A percentile compares a stretch with the other conserved stretches of the same genome.
Conservation (phyloP, 2,888 invertebrate genomes). For the Charanyca ferruginea region DNA sequence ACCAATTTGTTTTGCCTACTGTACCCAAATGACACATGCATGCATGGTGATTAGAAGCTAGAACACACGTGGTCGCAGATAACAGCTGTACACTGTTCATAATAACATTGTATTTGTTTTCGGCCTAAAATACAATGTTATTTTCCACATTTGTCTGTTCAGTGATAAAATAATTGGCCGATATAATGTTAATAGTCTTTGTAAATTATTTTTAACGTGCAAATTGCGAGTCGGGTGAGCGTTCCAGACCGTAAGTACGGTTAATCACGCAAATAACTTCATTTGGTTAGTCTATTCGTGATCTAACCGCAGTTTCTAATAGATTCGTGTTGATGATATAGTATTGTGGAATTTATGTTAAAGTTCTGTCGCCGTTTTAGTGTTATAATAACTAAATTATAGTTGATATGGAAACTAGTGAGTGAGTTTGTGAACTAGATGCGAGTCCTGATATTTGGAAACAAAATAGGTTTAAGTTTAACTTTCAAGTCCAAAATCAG, state of each 20-base stretch:
- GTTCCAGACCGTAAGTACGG: constrained; percentile 48
- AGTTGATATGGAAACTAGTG: too few species aligned
- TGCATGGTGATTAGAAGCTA: constrained; percentile 18
- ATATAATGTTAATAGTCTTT: constrained; percentile 26
- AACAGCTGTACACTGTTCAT: constrained; percentile 8
- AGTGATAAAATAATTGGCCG: constrained; percentile 41
- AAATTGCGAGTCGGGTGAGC: constrained; percentile 42
- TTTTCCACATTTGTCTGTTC: constrained; percentile 37
- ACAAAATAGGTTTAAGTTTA: too few species aligned
- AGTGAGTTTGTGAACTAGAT: too few species aligned
- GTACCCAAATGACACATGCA: constrained; percentile 29
- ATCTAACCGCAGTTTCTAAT: constrained; percentile 52
- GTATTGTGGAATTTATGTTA: constrained; percentile 23
- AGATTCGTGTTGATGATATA: constrained; percentile 32
- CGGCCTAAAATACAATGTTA: constrained; percentile 35
- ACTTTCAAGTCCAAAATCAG: too few species aligned
- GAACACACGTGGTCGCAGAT: constrained; percentile 47
- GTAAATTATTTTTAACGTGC: constrained; percentile 39
- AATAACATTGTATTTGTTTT: constrained; percentile 22
- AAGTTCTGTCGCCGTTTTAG: neutral
- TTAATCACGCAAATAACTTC: constrained; percentile 60
- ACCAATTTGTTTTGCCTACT: constrained; percentile 19
- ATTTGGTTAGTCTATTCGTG: constrained; percentile 49
- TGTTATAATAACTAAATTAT: neutral
- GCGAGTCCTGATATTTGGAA: too few species aligned